Conservation (phyloP, 1,140 invertebrate genomes). For the Eupristina koningsbergeri region DNA sequence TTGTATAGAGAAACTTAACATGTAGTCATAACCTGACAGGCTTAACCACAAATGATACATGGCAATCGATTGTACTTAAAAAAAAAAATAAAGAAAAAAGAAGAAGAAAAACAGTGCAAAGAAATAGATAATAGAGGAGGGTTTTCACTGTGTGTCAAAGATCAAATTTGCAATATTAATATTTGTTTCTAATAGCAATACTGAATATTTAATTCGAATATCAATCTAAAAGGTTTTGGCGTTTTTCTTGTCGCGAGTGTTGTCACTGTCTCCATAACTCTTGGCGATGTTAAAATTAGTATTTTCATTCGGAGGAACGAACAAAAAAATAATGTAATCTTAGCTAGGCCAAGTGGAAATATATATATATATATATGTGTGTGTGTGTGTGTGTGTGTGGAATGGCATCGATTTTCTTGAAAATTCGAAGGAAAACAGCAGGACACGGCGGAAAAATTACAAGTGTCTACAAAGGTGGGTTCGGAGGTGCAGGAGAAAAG, state of each 20-base stretch:
- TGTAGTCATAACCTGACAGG: neutral
- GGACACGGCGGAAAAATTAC: too few species aligned
- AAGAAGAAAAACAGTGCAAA: neutral
- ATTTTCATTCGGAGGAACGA: neutral
- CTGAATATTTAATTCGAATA: too few species aligned
- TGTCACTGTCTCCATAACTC: neutral
- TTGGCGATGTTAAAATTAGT: neutral
- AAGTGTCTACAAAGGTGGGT: neutral
- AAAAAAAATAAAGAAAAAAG: neutral
- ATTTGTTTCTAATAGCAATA: too few species aligned
- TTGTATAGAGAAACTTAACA: neutral
- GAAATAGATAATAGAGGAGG: too few species aligned
- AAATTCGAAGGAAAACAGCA: neutral
- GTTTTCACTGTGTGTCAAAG: too few species aligned
- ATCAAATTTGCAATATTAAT: too few species aligned
- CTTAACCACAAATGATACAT: conserved; percentile 9
- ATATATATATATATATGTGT: too few species aligned
- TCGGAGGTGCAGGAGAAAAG: neutral
- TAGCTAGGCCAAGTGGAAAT: too few species aligned
- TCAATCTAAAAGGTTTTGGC: too few species aligned
- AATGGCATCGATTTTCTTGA: too few species aligned
- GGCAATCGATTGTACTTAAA: conserved; percentile 30
- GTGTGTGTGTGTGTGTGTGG: too few species aligned
- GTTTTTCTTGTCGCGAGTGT: neutral
- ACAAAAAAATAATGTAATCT: neutral